phyloP scores from a whole-genome alignment of 2,888 invertebrate species.

The Capitulum mitella region DNA sequence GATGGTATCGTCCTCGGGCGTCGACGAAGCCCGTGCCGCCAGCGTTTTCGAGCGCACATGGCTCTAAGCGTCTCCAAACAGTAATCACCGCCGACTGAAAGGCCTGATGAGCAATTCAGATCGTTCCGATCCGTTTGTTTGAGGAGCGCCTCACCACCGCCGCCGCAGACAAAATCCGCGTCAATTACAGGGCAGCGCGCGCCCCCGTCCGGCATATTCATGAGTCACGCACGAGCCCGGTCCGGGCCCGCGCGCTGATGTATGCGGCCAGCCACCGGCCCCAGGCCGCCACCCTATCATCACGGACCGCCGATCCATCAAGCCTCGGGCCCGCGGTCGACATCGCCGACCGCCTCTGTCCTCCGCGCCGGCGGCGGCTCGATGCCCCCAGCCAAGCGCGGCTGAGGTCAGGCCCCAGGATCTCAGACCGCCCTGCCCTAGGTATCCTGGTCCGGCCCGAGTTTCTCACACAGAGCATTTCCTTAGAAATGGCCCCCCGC shows the following conservation, averaged over 20 bases:
- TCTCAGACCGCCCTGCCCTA: no score
- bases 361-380: background rate
- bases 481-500: background rate
- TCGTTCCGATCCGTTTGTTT: background rate
- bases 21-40: no score
- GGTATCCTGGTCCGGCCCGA: no score
- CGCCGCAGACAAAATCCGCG: background rate
- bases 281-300: background rate
- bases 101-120: background rate
- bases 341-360: background rate
- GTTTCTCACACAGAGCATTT: no score
- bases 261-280: background rate
- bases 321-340: background rate
- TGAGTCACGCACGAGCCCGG: background rate
- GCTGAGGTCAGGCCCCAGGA: no score
- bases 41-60: no score
- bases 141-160: background rate
- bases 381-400: no score
- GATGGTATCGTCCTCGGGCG: no score
- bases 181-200: background rate
- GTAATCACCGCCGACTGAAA: background rate
- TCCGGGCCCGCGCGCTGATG: background rate
- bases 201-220: background rate
- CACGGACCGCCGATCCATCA: background rate
- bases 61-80: background rate